phyloP scores from a whole-genome alignment of 2,888 invertebrate species.

The Leptinotarsa tumamoca region DNA sequence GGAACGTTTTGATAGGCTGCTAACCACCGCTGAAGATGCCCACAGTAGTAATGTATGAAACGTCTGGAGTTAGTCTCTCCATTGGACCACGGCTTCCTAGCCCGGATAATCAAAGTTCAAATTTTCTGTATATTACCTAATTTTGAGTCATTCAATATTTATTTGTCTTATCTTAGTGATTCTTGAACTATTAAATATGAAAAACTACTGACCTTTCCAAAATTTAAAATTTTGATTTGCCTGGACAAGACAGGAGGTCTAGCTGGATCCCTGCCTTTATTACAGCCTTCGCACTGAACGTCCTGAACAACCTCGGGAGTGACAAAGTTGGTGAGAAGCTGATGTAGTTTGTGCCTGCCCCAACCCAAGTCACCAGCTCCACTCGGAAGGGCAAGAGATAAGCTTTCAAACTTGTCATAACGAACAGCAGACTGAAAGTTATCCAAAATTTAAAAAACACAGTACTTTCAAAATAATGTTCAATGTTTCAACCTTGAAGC shows the following conservation, averaged over 20 bases:
- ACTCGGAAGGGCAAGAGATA: slow-evolving; percentile 83
- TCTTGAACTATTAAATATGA: too few species aligned
- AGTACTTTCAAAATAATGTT: background rate
- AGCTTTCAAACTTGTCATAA: slow-evolving; percentile 91
- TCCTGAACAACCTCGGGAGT: slow-evolving; percentile 87
- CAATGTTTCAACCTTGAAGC: slow-evolving; percentile 70
- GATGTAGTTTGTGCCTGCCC: slow-evolving; percentile 75
- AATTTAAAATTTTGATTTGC: slow-evolving; percentile 79
- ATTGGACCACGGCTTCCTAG: too few species aligned
- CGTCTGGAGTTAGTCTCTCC: too few species aligned
- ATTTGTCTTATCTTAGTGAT: too few species aligned
- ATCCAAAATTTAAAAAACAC: slow-evolving; percentile 43
- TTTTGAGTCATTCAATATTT: too few species aligned
- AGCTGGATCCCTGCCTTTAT: slow-evolving; percentile 64
- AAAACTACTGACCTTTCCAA: slow-evolving; percentile 74
- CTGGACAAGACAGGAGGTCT: slow-evolving; percentile 68
- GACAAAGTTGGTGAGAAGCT: slow-evolving; percentile 85
- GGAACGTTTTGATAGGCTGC: too few species aligned
- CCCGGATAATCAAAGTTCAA: too few species aligned
- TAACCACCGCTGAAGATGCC: too few species aligned
- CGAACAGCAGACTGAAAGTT: slow-evolving; percentile 83
- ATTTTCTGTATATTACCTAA: too few species aligned
- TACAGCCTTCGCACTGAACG: slow-evolving; percentile 85
- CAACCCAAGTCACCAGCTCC: slow-evolving; percentile 72
- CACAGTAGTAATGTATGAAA: too few species aligned